phyloP scores from a whole-genome alignment of 2,113 vertebrate genomes.

The Lontra canadensis region DNA sequence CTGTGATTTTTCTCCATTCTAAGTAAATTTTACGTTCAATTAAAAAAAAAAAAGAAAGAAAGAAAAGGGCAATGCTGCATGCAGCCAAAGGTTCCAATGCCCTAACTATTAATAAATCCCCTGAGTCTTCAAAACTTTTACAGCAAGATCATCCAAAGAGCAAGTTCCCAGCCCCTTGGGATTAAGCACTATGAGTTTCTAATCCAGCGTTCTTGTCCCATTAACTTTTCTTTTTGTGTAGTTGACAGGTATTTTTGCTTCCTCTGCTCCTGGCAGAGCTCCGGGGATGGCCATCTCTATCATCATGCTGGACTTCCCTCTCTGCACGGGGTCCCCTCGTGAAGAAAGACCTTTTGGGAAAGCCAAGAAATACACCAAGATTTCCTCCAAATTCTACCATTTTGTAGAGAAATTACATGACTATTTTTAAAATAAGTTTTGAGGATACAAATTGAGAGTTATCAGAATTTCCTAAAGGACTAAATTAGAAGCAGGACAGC shows the following conservation, averaged over 20 bases:
- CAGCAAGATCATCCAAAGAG: constrained; percentile 29
- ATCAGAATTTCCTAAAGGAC: constrained; percentile 1
- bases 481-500: background rate
- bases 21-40: background rate
- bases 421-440: constrained; percentile 35
- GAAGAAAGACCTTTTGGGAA: background rate
- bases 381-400: background rate
- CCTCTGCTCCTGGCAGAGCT: background rate
- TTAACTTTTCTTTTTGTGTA: background rate
- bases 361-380: background rate
- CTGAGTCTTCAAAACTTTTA: constrained; percentile 50
- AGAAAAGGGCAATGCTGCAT: background rate
- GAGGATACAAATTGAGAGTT: background rate
- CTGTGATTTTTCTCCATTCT: background rate
- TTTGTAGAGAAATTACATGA: background rate
- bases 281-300: background rate
- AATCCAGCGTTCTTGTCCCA: background rate
- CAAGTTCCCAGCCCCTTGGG: background rate
- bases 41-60: too few relatives aligned
- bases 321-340: background rate
- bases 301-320: background rate
- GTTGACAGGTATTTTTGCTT: background rate
- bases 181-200: background rate
- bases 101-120: constrained; percentile 53
- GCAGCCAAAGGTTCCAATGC: constrained; percentile 28